A percentile compares a stretch with the other conserved stretches of the same genome.
These are phyloP conservation scores for Dasysyrphus tricinctus DNA, from an alignment of 2,888 invertebrate genomes.

Conservation along the genomic window DNA sequence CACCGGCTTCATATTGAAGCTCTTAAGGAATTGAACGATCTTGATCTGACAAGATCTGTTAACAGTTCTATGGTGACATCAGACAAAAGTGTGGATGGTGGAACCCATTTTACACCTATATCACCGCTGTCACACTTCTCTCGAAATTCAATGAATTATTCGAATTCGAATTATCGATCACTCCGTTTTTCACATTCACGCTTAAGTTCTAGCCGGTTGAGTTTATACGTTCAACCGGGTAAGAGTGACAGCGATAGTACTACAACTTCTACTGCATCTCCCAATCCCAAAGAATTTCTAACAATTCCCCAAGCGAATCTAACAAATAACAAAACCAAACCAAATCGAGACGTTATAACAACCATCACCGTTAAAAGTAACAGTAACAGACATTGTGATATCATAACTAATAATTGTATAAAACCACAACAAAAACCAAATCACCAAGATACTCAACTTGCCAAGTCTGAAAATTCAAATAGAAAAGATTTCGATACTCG, in stretches of 20 bases:
- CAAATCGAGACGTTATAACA: conserved; percentile 47
- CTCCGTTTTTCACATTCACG: conserved; percentile 82
- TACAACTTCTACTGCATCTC: conserved; percentile 16
- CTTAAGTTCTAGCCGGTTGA: conserved; percentile 81
- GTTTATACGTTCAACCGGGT: conserved; percentile 80
- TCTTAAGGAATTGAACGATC: conserved; percentile 30
- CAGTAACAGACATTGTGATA: conserved; percentile 60
- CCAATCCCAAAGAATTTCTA: conserved; percentile 65
- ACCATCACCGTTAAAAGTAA: conserved; percentile 52
- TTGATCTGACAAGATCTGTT: not conserved
- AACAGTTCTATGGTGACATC: not conserved
- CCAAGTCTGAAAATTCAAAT: conserved; percentile 45
- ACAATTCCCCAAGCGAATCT: conserved; percentile 60
- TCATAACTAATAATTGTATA: conserved; percentile 77
- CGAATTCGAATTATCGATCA: conserved; percentile 82
- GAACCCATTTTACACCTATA: conserved; percentile 76
- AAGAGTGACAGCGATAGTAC: conserved; percentile 38
- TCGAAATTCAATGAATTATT: conserved; percentile 82
- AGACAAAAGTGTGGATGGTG: conserved; percentile 22
- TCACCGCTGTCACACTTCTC: conserved; percentile 80
- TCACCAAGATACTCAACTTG: conserved; percentile 40
- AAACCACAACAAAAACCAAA: conserved; percentile 76
- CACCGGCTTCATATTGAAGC: conserved; percentile 64
- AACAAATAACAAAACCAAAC: conserved; percentile 64
- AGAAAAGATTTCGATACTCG: conserved; percentile 48